phyloP scores from a whole-genome alignment of 1,140 invertebrate species.

The Brachystomella parvula region DNA sequence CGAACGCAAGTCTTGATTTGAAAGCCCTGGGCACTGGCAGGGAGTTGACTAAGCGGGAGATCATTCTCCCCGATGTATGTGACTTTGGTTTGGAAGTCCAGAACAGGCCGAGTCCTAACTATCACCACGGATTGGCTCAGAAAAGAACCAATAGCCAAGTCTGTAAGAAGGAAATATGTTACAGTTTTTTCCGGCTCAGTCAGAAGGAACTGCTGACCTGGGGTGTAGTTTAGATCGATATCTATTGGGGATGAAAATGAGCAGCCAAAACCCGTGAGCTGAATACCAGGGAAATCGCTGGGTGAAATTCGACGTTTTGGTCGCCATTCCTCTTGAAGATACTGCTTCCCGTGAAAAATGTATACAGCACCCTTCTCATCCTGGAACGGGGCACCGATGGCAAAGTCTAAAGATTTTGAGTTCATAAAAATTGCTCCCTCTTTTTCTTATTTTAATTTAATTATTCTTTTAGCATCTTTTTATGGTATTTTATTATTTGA shows the following conservation, averaged over 20 bases:
- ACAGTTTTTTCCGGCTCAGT: conserved; percentile 9
- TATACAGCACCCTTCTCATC: conserved; percentile 48
- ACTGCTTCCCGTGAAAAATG: conserved; percentile 47
- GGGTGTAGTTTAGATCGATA: conserved; percentile 47
- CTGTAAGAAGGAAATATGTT: conserved; percentile 12
- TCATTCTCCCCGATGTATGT: background rate
- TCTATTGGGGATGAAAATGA: conserved; percentile 44
- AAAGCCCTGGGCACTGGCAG: background rate
- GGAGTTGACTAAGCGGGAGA: background rate
- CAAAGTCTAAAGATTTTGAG: conserved; percentile 41
- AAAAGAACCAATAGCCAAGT: conserved; percentile 40
- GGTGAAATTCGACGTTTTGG: conserved; percentile 13
- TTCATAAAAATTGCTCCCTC: conserved; percentile 14
- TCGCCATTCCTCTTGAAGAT: conserved; percentile 1
- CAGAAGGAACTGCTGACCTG: conserved; percentile 40
- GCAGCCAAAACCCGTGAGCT: conserved; percentile 42
- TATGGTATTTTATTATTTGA: background rate
- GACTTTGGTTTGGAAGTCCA: conserved; percentile 19
- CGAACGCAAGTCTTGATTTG: background rate
- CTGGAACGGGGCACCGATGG: conserved; percentile 52
- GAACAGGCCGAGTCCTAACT: conserved; percentile 32
- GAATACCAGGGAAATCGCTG: background rate
- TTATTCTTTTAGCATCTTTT: conserved; percentile 11
- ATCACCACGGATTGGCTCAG: conserved; percentile 37
- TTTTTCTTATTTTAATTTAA: too few species aligned